phyloP scores from a whole-genome alignment of 1,140 invertebrate species.

The Triops longicaudatus region DNA sequence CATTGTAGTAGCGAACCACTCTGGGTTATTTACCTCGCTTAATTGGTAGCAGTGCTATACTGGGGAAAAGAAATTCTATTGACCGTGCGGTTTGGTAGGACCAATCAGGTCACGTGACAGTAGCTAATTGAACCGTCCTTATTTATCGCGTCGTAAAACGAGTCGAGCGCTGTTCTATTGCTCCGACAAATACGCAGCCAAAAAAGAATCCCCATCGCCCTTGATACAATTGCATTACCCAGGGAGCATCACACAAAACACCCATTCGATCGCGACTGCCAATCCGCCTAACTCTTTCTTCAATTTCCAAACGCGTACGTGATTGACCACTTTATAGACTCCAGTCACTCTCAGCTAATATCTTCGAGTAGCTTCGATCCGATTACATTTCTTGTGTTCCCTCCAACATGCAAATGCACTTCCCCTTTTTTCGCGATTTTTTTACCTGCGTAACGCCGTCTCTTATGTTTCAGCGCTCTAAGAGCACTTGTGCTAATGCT shows the following conservation, averaged over 20 bases:
- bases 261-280: background rate
- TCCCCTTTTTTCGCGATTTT: background rate
- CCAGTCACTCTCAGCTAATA: no score
- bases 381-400: no score
- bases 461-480: background rate
- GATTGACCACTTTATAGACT: slow-evolving; percentile 1
- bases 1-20: background rate
- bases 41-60: background rate
- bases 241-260: background rate
- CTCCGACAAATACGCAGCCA: background rate
- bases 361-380: no score
- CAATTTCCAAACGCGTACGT: background rate
- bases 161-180: background rate
- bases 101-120: slow-evolving; percentile 14
- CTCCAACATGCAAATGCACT: no score
- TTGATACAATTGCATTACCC: slow-evolving; percentile 2
- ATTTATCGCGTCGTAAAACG: slow-evolving; percentile 2
- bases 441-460: background rate
- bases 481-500: background rate
- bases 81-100: background rate
- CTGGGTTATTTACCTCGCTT: background rate
- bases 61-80: background rate
- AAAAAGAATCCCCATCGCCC: background rate
- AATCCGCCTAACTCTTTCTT: background rate
- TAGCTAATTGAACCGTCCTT: background rate